Conservation (phyloP, 2,888 invertebrate genomes). For the Chloroclysta siterata region DNA sequence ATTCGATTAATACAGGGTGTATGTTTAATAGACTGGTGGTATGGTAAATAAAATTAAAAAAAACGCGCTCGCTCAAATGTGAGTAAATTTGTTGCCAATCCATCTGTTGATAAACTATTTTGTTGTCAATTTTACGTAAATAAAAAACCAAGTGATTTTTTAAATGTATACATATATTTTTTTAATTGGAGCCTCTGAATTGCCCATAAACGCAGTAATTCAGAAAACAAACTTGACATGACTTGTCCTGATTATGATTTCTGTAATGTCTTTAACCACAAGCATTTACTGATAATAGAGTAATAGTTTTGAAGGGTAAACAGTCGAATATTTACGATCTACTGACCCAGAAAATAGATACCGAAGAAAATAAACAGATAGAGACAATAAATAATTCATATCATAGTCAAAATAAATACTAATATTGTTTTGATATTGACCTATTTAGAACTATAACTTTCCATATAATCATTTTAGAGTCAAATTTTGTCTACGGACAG, state of each 20-base stretch:
- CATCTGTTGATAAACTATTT: too few species aligned
- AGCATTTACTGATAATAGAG: slow-evolving; percentile 47
- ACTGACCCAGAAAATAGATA: slow-evolving; percentile 76
- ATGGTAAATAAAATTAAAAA: too few species aligned
- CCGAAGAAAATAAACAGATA: slow-evolving; percentile 76
- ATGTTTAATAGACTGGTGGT: too few species aligned
- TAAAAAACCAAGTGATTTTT: too few species aligned
- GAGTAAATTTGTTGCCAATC: too few species aligned
- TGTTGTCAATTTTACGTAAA: too few species aligned
- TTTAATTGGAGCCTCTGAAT: too few species aligned
- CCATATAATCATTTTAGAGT: slow-evolving; percentile 37
- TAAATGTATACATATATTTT: too few species aligned
- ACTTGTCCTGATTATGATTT: slow-evolving; percentile 1
- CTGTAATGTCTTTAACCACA: slow-evolving; percentile 9
- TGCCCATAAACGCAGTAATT: too few species aligned
- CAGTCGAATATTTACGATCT: slow-evolving; percentile 62
- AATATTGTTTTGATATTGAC: slow-evolving; percentile 77
- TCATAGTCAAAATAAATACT: slow-evolving; percentile 60
- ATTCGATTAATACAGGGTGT: not conserved
- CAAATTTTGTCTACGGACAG: not conserved
- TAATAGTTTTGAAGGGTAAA: slow-evolving; percentile 58
- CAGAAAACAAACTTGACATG: not conserved
- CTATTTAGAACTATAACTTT: slow-evolving; percentile 59
- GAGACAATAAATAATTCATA: slow-evolving; percentile 73
- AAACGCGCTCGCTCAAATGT: too few species aligned